Base-by-base conservation (phyloP, 2,888 invertebrate species). In the Hanleya hanleyi region DNA sequence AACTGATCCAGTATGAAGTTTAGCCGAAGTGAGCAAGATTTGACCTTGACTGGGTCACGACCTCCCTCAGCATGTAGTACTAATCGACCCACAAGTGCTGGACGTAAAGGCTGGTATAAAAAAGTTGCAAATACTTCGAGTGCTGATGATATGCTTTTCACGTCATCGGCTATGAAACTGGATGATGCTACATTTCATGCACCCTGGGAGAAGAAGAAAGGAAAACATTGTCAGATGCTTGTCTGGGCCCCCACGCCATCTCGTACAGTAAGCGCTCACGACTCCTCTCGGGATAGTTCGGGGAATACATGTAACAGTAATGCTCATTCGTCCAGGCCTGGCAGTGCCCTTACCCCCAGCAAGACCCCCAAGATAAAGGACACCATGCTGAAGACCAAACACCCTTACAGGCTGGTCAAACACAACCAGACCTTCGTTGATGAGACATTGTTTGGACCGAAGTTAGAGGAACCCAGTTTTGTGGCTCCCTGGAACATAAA, bases 401-500 rank as follows among this genome's bases (percentile, higher is more conserved):
- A 29, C 22, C 57, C 57, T 2, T 83, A 81, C 62, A 75, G 80
- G 38, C 83, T 75, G 5, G 66, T 80, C 33, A 86, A 82, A 70
- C 82, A 86, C 73, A 86, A 79, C 12, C 83, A 84, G 1, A 80
- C 85, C 0, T 88, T 83, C 74, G 82, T 85, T 68, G 87, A 88
- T 71, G 87, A 88, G 66, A 77, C 79, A 9, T 74, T 88, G 26
- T 88, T 88, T 80, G 87, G 87, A 6, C 73, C 77, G 4, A 74
- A 69, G 18, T 70, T 85, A 51, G 67, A 77, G 26, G 84, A 86
- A 68, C 86, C 87, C 0, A 80, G 81, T 33, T 87, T 87, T 77
- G 79, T 81, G 12, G 86, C 87, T n/a, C 87, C 87, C 0, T 87
- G 87, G 87, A 84, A 83, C 50, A 81, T 82, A 32, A 84, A 82